These are phyloP conservation scores for Leucophenga montana DNA, from an alignment of 2,888 invertebrate genomes.

Conservation along the genomic window DNA sequence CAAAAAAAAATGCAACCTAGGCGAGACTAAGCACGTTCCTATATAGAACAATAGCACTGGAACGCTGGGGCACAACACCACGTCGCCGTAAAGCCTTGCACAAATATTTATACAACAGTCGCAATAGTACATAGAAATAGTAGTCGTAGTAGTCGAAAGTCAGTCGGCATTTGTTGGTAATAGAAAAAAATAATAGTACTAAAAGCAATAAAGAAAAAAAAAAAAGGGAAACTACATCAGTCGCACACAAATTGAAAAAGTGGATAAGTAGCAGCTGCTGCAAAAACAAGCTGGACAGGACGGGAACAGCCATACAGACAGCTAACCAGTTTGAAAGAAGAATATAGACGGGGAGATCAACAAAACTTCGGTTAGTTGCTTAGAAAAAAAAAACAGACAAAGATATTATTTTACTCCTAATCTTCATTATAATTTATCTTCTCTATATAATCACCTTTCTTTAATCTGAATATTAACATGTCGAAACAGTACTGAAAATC, in stretches of 20 bases:
- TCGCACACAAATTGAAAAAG: slow-evolving; percentile 56
- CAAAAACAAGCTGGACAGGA: slow-evolving; percentile 16
- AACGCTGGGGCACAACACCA: no score
- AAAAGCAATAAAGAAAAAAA: slow-evolving; percentile 28
- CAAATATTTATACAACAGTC: slow-evolving; percentile 23
- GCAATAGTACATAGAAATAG: neutral
- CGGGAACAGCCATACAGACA: neutral
- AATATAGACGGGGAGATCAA: neutral
- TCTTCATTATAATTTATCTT: no score
- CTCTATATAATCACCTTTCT: no score
- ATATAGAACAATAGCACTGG: neutral
- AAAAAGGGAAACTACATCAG: slow-evolving; percentile 41
- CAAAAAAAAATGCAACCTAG: slow-evolving; percentile 10
- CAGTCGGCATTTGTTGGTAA: slow-evolving; percentile 28
- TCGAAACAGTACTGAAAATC: no score
- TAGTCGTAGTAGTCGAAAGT: neutral
- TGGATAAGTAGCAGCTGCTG: slow-evolving; percentile 44
- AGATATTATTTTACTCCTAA: no score
- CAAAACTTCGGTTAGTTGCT: no score
- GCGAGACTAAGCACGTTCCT: slow-evolving; percentile 16
- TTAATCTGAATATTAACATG: no score
- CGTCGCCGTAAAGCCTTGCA: slow-evolving; percentile 13
- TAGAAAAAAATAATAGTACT: slow-evolving; percentile 30
- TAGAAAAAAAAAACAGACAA: no score
- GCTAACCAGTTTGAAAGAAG: neutral